Evolutionary conservation across 2,888 invertebrate genomes (phyloP), one percentile per base, ranked within the genome.

Genomic region (Malthinus seriepunctatus): DNA sequence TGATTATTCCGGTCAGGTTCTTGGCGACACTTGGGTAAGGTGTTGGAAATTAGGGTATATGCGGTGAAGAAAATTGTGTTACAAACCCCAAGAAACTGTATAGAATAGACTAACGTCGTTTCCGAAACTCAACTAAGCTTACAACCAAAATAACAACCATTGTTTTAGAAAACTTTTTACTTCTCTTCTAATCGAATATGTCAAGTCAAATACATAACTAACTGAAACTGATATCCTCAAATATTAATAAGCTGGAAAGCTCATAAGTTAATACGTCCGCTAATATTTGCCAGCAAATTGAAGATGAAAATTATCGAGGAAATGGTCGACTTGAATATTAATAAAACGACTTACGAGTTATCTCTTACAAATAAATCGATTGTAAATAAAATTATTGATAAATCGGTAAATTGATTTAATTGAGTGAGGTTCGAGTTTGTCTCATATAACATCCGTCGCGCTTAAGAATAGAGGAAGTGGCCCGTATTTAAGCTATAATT

Each of bases 401-500:
- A 5, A 23, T 23, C 23, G 3, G 23, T 5, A 23, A 5, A 23
- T 5, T 3, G 23, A 23, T 23, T 5, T 59, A 59, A 54, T 59
- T 46, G 49, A 50, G 37, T 49, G 47, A 42, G 37, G 46, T 51
- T 49, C 52, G 48, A 52, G 45, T 50, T 39, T 45, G 56, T 48
- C 53, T 61, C 53, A 57, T 56, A 56, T 44, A 53, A 38, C 61
- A 61, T 61, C 56, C 60, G 60, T 51, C 49, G 51, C 32, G 44
- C 37, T 48, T 33, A 48, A 53, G 53, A 58, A 42, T 52, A 45
- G 42, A 56, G 61, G 61, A 61, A 61, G 61, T 57, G 53, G 50
- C 53, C 56, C 56, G 56, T 49, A 53, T 56, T 61, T 56, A 50
- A 56, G 31, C 50, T 52, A 34, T 56, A 61, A 61, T 61, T 61